These are phyloP conservation scores for Brienomyrus brachyistius DNA, from an alignment of 2,113 vertebrate species.

Conservation along the genomic window DNA sequence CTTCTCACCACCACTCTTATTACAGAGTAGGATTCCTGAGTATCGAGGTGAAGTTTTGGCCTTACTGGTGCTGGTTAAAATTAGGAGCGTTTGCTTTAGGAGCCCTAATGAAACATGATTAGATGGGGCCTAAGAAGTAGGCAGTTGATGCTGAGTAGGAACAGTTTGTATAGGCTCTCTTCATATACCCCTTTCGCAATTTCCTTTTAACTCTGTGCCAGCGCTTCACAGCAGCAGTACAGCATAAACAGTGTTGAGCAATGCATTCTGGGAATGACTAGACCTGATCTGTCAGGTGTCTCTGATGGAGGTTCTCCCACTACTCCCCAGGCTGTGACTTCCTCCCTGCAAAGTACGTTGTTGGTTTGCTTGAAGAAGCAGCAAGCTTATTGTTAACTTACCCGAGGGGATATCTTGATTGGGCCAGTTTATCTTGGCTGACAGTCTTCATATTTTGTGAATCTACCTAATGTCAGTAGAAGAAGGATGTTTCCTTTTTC, in stretches of 20 bases:
- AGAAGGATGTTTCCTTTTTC: neutral
- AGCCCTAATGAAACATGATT: neutral
- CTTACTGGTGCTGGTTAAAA: neutral
- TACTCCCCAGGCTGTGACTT: neutral
- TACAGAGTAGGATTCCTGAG: conserved; percentile 24
- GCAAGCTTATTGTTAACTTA: neutral
- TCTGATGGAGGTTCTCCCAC: neutral
- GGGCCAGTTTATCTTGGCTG: neutral
- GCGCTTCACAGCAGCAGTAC: no score
- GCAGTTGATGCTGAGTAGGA: neutral
- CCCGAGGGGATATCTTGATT: neutral
- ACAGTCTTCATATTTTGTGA: neutral
- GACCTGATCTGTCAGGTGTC: neutral
- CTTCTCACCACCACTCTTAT: conserved; percentile 9
- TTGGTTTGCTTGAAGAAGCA: neutral
- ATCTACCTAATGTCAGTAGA: neutral
- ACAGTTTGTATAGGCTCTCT: neutral
- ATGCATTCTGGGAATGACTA: neutral
- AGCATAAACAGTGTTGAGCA: neutral
- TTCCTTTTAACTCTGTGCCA: neutral
- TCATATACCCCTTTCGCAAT: neutral
- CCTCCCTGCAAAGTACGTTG: neutral
- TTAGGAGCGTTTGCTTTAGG: neutral
- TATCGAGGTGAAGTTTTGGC: conserved; percentile 28
- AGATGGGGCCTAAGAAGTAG: neutral